Conservation (phyloP, 2,113 vertebrate genomes). For the Lipotes vexillifer region DNA sequence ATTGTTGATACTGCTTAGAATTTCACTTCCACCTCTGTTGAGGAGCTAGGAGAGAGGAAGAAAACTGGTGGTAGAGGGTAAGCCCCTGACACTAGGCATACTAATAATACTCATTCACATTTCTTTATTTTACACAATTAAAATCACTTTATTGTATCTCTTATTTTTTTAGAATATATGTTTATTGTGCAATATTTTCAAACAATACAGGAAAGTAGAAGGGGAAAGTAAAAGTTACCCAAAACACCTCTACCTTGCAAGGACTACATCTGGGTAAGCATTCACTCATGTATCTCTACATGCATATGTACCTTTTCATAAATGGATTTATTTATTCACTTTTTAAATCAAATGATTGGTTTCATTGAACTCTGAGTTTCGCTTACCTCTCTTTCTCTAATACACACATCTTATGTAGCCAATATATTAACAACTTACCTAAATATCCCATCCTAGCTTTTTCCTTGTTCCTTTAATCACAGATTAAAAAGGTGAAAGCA, state of each 20-base stretch:
- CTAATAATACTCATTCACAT: neutral
- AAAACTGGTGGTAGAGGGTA: fast-evolving
- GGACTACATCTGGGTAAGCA: neutral
- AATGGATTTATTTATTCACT: neutral
- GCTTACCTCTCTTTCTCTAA: neutral
- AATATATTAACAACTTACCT: neutral
- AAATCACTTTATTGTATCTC: neutral
- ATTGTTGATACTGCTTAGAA: neutral
- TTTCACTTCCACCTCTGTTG: neutral
- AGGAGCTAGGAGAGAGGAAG: neutral
- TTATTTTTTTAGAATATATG: neutral
- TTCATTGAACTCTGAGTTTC: neutral
- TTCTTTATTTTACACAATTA: neutral
- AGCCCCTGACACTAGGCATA: neutral
- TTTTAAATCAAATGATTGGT: neutral
- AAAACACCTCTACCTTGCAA: neutral
- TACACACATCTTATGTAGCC: neutral
- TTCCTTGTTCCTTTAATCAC: neutral
- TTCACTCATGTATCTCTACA: neutral
- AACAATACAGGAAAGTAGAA: neutral
- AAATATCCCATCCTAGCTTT: neutral
- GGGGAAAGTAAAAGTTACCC: neutral
- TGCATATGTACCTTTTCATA: neutral
- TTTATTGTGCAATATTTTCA: neutral
- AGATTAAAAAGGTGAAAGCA: neutral